Conservation (phyloP, 2,797 vertebrate species). For the Peromyscus attwateri region DNA sequence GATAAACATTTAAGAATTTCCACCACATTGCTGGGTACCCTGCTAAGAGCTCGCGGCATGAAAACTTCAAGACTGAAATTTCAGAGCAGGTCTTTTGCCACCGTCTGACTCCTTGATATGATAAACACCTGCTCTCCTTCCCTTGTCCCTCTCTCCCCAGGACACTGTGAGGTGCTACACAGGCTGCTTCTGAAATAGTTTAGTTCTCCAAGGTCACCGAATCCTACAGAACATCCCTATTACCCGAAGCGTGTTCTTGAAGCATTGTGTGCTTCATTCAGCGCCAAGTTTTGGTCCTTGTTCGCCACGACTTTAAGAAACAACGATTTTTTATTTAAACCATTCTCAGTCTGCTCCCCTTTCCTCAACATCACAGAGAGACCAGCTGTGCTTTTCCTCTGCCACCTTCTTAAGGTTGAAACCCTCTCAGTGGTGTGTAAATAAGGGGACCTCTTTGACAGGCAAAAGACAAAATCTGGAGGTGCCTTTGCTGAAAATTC, state of each 20-base stretch:
- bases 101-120: neutral
- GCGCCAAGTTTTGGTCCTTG: constrained; percentile 21
- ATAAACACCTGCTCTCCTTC: neutral
- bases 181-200: neutral
- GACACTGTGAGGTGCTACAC: neutral
- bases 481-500: constrained; percentile 41
- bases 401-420: constrained; percentile 69
- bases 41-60: neutral
- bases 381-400: constrained; percentile 27
- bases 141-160: neutral
- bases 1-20: constrained; percentile 15
- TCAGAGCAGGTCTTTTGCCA: neutral
- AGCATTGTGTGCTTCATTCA: constrained; percentile 17
- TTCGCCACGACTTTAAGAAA: constrained; percentile 24
- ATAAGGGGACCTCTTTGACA: constrained; percentile 72
- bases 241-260: neutral
- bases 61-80: neutral
- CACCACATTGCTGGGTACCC: neutral
- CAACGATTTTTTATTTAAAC: constrained; percentile 52
- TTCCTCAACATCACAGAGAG: constrained; percentile 33
- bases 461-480: constrained; percentile 46
- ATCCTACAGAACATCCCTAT: neutral
- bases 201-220: neutral
- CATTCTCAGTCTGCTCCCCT: neutral
- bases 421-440: constrained; percentile 63